Conservation (phyloP, 2,888 invertebrate genomes). For the Willowsia nigromaculata region DNA sequence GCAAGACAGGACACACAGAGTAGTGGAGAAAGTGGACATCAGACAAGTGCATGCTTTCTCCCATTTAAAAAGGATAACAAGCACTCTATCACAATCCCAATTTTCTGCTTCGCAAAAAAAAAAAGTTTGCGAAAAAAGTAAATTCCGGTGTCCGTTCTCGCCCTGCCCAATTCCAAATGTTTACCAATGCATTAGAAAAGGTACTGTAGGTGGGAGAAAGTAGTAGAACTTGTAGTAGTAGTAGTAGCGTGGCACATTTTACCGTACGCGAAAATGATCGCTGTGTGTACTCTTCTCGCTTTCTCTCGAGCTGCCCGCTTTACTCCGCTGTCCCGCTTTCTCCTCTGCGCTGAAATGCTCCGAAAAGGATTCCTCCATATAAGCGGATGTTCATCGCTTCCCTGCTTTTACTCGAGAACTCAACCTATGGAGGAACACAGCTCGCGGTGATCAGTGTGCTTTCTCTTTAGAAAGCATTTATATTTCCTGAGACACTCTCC, state of each 20-base stretch:
- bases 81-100: not conserved
- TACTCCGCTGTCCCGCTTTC: not conserved
- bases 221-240: not conserved
- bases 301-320: not conserved
- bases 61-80: not conserved
- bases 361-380: slow-evolving; percentile 10
- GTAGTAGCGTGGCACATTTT: not conserved
- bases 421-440: slow-evolving; percentile 18
- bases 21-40: no score
- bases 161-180: slow-evolving; percentile 35
- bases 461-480: not conserved
- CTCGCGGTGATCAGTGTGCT: slow-evolving; percentile 35
- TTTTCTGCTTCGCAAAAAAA: not conserved
- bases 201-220: not conserved
- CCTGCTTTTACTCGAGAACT: slow-evolving; percentile 47
- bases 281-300: not conserved
- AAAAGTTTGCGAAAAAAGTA: not conserved
- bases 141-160: slow-evolving; percentile 46
- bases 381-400: slow-evolving; percentile 33
- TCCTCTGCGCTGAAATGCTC: not conserved
- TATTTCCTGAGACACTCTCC: not conserved
- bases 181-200: not conserved
- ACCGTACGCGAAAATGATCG: not conserved
- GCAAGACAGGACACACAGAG: not conserved
- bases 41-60: no score